These are phyloP conservation scores for Siphlonurus alternatus DNA, from an alignment of 2,888 invertebrate genomes.

Conservation along the genomic window DNA sequence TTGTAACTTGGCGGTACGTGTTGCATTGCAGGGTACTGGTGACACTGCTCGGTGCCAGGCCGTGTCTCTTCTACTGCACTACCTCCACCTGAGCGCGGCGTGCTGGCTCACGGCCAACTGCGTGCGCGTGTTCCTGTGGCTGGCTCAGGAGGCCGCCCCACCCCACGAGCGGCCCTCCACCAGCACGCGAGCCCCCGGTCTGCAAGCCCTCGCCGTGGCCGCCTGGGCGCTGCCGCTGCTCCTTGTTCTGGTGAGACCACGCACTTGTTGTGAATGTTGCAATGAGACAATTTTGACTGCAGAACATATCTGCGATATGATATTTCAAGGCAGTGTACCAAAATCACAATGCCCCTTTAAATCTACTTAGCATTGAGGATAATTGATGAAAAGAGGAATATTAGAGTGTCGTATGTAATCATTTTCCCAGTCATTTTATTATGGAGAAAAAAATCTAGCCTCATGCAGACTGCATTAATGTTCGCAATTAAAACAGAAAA, in stretches of 20 bases:
- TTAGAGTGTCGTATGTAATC: no score
- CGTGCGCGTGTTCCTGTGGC: slow-evolving; percentile 40
- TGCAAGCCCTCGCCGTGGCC: slow-evolving; percentile 20
- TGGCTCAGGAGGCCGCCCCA: slow-evolving; percentile 30
- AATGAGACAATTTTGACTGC: no score
- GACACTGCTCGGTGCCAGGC: slow-evolving; percentile 44
- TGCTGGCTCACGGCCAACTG: slow-evolving; percentile 52
- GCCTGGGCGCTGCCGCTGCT: slow-evolving; percentile 45
- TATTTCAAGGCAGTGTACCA: no score
- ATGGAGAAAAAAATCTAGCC: no score
- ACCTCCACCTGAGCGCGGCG: slow-evolving; percentile 47
- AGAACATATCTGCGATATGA: no score
- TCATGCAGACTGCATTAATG: no score
- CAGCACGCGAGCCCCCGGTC: not conserved
- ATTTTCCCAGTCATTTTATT: no score
- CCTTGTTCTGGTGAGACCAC: slow-evolving; percentile 42
- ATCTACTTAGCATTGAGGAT: no score
- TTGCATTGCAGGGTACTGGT: slow-evolving; percentile 44
- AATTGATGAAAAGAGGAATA: no score
- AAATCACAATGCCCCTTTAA: no score
- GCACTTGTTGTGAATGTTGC: not conserved
- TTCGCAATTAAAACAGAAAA: no score
- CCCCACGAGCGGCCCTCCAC: not conserved
- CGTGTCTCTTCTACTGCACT: slow-evolving; percentile 48
- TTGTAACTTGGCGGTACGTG: no score